Base-by-base conservation (phyloP, 35 echinoderm and acorn worm species). In the Heliocidaris tuberculata region DNA sequence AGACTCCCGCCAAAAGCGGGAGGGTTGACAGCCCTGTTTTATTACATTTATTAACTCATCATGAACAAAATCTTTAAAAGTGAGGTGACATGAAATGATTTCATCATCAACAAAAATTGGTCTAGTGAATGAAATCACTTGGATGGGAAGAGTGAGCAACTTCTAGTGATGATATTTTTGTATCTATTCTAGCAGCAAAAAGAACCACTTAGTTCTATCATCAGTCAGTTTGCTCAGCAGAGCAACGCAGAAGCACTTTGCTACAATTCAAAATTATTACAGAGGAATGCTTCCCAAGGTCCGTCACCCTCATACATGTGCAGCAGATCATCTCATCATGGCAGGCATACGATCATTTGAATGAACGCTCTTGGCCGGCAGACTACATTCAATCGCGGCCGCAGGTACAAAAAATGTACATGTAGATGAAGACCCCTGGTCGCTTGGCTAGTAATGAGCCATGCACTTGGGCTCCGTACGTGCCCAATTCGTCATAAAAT, bases 401-500 rank as follows among this genome's bases (percentile, higher is more conserved):
- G 60, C 21, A 78, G 65, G 19, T 78, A 78, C 65, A 60, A 19
- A 15, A 60, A 15, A 24, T 78, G 27, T 78, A 78, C 65, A 78
- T n/a, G 27, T 42, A 42, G 35, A 42, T 42, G 35, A 78, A 78
- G 65, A n/a, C 21, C 35, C 65, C 65, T 78, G 65, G 65, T 78
- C 27, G 65, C 65, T 27, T 27, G 65, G 17, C 52, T n/a, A 48
- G 31, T 89, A 89, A 89, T 89, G 87, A 89, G 87, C 87, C 47
- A 15, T 48, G 32, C 87, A 89, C 87, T 86, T 30, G 13, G 31
- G 12, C 31, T 89, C 87, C 31, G 31, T 89, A 89, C 87, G 87
- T 89, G 87, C 87, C 87, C 87, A 89, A 89, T 89, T 89, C 87
- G 31, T 89, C 87, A 89, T 89, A 89, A 89, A 89, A 89, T 89